phyloP scores from a whole-genome alignment of 2,888 invertebrate species.

The Biston stratarius region DNA sequence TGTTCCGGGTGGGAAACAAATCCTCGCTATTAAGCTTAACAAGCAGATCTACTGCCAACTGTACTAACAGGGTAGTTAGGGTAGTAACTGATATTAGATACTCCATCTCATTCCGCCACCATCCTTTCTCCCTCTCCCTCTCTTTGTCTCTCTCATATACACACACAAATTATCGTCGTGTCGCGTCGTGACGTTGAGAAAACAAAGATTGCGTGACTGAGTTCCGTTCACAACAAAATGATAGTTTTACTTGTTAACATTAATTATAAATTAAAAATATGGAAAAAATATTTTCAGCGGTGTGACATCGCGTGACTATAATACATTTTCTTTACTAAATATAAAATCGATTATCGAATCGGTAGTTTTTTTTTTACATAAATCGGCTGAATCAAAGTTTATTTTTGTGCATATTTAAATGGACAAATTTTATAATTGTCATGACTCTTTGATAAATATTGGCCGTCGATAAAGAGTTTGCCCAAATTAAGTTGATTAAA shows the following conservation, averaged over 20 bases:
- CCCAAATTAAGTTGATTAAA: constrained; percentile 12
- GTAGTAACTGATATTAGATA: too few species aligned
- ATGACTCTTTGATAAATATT: constrained; percentile 34
- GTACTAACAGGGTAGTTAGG: too few species aligned
- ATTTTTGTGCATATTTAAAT: constrained; percentile 12
- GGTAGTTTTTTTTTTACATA: constrained; percentile 19
- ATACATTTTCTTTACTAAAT: constrained; percentile 34
- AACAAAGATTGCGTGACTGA: constrained; percentile 57
- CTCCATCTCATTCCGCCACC: too few species aligned
- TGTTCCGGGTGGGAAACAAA: too few species aligned
- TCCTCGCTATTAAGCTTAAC: too few species aligned
- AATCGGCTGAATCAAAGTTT: constrained; percentile 20
- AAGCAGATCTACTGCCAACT: too few species aligned
- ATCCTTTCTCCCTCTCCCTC: too few species aligned
- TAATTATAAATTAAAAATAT: constrained; percentile 55
- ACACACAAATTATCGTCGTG: constrained; percentile 21
- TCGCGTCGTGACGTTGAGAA: constrained; percentile 44
- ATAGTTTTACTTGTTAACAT: constrained; percentile 53
- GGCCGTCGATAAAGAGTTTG: constrained; percentile 26
- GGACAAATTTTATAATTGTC: constrained; percentile 30
- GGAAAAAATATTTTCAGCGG: constrained; percentile 40
- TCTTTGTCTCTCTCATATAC: not conserved
- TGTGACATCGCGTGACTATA: constrained; percentile 43
- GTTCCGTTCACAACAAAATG: constrained; percentile 52
- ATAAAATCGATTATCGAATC: constrained; percentile 28